Base-by-base conservation (phyloP, 2,797 vertebrate genomes). In the Rhadinocentrus ornatus region DNA sequence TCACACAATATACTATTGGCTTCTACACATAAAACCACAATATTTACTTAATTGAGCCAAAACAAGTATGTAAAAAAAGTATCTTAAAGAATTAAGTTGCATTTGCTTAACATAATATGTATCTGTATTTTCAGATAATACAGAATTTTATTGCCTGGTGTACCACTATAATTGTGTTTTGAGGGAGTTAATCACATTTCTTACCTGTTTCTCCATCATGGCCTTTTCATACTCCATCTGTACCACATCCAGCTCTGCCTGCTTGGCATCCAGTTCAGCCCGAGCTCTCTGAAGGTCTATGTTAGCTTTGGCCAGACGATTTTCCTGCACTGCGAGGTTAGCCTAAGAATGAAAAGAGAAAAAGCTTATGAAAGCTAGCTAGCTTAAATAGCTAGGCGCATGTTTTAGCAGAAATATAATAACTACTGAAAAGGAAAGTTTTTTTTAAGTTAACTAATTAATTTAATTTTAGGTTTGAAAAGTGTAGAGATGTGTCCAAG, bases 121-220 rank as follows among this genome's bases (percentile, higher is more conserved):
- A 18, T 6, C 39, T 41, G 4, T 41, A 41, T 41, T 41, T 41
- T 39, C 37, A 39, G 37, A 41, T 18, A 18, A 18, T 18, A 41
- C 39, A 18, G 15, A 3, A 34, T 2, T 44, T 2, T 24, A 2
- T 48, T 50, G 2, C 44, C 20, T 27, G 11, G 0, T 18, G 18
- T 37, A 39, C 15, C 34, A 20, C 37, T 61, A 32, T 58, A 13
- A 18, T n/a, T 75, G 16, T 58, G 1, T 60, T 71, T 68, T 52
- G 2, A 56, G n/a, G 9, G 37, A 18, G 3, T 55, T 16, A n/a
- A 20, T 13, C 6, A 71, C 53, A 18, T 22, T 34, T 9, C 24
- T 24, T 12, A 99, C 98, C 97, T 98, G 96, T 91, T 99, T 99
- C 88, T 98, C 96, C 57, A 77, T 91, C 94, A 96, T 93, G 6